These are phyloP conservation scores for Pelusios castaneus DNA, from an alignment of 2,113 vertebrate genomes.

Conservation along the genomic window DNA sequence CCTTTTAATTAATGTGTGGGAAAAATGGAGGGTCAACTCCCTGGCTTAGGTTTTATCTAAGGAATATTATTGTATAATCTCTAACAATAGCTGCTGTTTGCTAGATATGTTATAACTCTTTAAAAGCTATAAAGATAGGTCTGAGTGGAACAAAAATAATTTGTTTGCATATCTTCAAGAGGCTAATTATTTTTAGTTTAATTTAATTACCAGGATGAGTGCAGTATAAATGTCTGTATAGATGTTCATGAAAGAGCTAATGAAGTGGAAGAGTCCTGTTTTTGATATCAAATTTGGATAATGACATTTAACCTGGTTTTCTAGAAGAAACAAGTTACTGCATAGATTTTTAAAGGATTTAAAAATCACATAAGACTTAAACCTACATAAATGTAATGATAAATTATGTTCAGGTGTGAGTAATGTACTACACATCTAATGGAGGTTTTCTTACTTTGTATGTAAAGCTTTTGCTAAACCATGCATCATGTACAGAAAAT, in stretches of 20 bases:
- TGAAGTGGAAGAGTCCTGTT: background rate
- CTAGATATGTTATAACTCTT: background rate
- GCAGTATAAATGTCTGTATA: background rate
- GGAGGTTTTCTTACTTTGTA: rapidly evolving
- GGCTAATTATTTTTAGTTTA: background rate
- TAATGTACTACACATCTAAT: background rate
- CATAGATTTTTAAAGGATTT: background rate
- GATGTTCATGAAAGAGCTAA: background rate
- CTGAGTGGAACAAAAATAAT: background rate
- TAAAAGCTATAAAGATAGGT: background rate
- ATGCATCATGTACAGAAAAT: background rate
- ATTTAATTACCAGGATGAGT: background rate
- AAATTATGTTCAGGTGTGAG: background rate
- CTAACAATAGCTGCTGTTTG: background rate
- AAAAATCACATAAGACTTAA: background rate
- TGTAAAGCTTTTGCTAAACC: background rate
- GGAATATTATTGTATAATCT: background rate
- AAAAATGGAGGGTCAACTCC: background rate
- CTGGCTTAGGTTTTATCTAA: background rate
- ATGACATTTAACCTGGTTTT: background rate
- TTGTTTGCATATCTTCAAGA: background rate
- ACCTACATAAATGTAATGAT: background rate
- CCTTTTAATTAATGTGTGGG: background rate
- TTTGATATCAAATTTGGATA: background rate
- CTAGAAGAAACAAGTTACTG: background rate